Base-by-base conservation (phyloP, 2,113 vertebrate genomes). In the Eurypyga helias region DNA sequence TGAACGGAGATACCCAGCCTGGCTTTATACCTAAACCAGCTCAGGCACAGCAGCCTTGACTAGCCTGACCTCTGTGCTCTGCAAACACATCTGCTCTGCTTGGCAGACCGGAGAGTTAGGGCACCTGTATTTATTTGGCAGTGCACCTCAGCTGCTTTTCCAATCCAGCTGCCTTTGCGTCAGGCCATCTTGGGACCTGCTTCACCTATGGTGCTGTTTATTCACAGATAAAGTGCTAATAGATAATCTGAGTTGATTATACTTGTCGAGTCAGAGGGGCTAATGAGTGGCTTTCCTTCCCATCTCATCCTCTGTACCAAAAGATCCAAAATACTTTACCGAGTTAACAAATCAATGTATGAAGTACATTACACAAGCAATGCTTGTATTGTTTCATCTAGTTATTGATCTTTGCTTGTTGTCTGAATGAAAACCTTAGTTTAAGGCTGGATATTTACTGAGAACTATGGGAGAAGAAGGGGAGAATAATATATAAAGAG, bases 341-440 rank as follows among this genome's bases (percentile, higher is more conserved):
- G 67, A 70, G 43, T 78, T 94, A 78, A 89, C 36, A 70, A 48
- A 89, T 91, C 83, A 51, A 87, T 91, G 38, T 8, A 41, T 70
- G 64, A 93, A 90, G 75, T 77, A 77, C 43, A 58, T 88, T 75
- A 89, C 48, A 78, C 36, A 54, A 62, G 14, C 21, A 83, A 31
- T 34, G 52, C 0, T 2, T 87, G 34, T 83, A 86, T 92, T 77
- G 45, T 89, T 94, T 80, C 33, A 69, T 92, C 58, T 65, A 33
- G 31, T 82, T 88, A 88, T 79, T 88, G 94, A 96, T 85, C 82
- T 92, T 90, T 85, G 24, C 12, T 57, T 66, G 55, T 73, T 96
- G 51, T 78, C 54, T 78, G 70, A 87, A 55, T 55, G 14, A 87
- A 13, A 87, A 9, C 31, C 64, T 65, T 34, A 66, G 70, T 70